Percentiles rank a stretch among this genome's conserved stretches.
Conservation (phyloP, 2,113 vertebrate genomes). For the Python bivittatus region DNA sequence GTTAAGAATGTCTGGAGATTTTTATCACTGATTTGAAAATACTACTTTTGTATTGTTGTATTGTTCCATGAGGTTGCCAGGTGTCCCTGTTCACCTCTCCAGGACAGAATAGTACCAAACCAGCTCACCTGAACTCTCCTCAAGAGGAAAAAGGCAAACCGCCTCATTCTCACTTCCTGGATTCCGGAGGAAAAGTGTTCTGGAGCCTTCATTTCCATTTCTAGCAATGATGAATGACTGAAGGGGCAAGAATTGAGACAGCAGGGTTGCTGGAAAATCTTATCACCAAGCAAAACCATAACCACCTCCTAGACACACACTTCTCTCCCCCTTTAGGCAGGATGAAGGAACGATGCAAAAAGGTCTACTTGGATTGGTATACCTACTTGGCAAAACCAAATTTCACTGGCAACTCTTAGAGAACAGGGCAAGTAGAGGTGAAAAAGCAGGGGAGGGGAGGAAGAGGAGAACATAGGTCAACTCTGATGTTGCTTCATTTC, state of each 20-base stretch:
- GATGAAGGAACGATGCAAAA: neutral
- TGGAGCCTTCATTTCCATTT: neutral
- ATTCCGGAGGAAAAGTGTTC: constrained; percentile 61
- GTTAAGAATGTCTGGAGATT: neutral
- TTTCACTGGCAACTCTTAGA: too few relatives aligned
- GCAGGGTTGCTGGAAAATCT: neutral
- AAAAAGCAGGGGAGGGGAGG: neutral
- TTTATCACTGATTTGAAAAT: neutral
- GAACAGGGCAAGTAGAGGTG: too few relatives aligned
- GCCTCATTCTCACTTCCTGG: constrained; percentile 18
- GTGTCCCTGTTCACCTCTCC: neutral
- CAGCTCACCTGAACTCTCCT: constrained; percentile 56
- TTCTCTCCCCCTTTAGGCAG: neutral
- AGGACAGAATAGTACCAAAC: neutral
- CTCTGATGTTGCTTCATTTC: neutral
- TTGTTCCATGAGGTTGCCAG: neutral
- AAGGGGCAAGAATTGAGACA: neutral
- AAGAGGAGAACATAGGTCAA: neutral
- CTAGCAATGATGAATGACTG: constrained; percentile 74
- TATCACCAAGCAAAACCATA: neutral
- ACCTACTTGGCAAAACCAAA: too few relatives aligned
- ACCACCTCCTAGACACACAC: neutral
- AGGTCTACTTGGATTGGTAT: too few relatives aligned
- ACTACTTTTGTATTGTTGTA: neutral
- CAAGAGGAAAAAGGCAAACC: constrained; percentile 62